Evolutionary conservation across 37 sponge, comb jelly and placozoan species (phyloP), one percentile per base, ranked within the genome.

Genomic region (Halichondria panicea): DNA sequence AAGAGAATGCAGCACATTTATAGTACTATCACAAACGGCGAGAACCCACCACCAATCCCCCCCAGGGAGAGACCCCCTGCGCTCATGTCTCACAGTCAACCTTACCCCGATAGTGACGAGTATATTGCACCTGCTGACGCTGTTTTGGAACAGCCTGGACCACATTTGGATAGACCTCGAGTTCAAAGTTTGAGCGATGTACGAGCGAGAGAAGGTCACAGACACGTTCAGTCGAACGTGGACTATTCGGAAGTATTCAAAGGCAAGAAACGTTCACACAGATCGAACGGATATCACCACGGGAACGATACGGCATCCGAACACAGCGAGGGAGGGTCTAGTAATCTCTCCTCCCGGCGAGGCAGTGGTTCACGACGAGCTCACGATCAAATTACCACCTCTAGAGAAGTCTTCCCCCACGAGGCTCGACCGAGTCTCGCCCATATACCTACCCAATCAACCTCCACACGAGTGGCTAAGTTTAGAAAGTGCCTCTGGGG

Each of bases 401-500:
- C 13, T 48, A 15, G 52, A 48, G 21, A 46, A 3, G 46, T 41
- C 15, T 68, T 30, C 25, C 36, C 68, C 36, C 46, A 71, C 33
- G 13, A 64, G 13, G 66, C 30, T 38, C 34, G 18, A 13, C 36
- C 65, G 3, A 31, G 9, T 30, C 12, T 28, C 22, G 36, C 18
- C 2, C 25, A 68, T 19, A 21, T 71, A 4, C 19, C 36, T 3
- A 21, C n/a, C 4, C 68, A 68, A 18, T 7, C 45, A 48, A 43
- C 27, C 27, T 33, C 38, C 63, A 62, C 72, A 9, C 31, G 70
- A 45, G 56, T 79, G 48, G 53, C 64, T 32, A 79, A 77, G 43
- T 92, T 92, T 61, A 63, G 82, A 24, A 92, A 88, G 86, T 59
- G 36, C 33, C 31, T 87, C 44, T 84, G 88, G 93, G 93, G 93